phyloP scores from a whole-genome alignment of 2,113 vertebrate species.

The Ammodytes dubius region DNA sequence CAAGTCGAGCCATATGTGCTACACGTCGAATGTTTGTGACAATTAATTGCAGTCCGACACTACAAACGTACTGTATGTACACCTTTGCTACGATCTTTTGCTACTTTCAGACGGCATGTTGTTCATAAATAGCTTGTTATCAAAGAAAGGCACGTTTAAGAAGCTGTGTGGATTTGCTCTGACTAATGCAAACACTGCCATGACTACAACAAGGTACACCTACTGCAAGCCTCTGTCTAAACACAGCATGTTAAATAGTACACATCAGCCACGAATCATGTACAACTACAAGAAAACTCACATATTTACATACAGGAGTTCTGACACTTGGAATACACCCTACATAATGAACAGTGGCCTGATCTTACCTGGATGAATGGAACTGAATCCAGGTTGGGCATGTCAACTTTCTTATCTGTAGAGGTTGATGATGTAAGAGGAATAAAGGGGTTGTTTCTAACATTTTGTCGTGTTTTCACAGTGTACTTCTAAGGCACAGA shows the following conservation, averaged over 20 bases:
- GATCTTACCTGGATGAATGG: slow-evolving; percentile 26
- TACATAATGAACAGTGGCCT: slow-evolving; percentile 30
- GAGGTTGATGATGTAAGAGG: slow-evolving; percentile 7
- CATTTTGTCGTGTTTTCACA: background rate
- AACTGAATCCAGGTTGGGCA: background rate
- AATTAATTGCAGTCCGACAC: slow-evolving; percentile 50
- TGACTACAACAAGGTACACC: slow-evolving; percentile 59
- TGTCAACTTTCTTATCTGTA: background rate
- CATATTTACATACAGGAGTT: slow-evolving; percentile 70
- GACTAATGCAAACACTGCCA: slow-evolving; percentile 34
- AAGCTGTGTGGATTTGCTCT: slow-evolving; percentile 39
- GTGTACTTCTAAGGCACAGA: slow-evolving; percentile 58
- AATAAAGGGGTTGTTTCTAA: background rate
- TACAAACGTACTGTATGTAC: slow-evolving; percentile 43
- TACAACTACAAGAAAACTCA: slow-evolving; percentile 61
- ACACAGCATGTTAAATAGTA: slow-evolving; percentile 63
- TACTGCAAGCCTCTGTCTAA: slow-evolving; percentile 60
- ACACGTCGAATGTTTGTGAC: slow-evolving; percentile 20
- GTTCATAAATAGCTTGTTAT: slow-evolving; percentile 31
- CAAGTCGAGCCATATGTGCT: slow-evolving; percentile 21
- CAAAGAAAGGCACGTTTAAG: slow-evolving; percentile 75
- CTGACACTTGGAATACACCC: slow-evolving; percentile 31
- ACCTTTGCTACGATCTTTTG: slow-evolving; percentile 17
- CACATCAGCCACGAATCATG: slow-evolving; percentile 61
- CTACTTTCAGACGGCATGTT: slow-evolving; percentile 42